A percentile compares a stretch with the other conserved stretches of the same genome.
Conservation (phyloP, 1,140 invertebrate species). For the Drosophila arawakana region DNA sequence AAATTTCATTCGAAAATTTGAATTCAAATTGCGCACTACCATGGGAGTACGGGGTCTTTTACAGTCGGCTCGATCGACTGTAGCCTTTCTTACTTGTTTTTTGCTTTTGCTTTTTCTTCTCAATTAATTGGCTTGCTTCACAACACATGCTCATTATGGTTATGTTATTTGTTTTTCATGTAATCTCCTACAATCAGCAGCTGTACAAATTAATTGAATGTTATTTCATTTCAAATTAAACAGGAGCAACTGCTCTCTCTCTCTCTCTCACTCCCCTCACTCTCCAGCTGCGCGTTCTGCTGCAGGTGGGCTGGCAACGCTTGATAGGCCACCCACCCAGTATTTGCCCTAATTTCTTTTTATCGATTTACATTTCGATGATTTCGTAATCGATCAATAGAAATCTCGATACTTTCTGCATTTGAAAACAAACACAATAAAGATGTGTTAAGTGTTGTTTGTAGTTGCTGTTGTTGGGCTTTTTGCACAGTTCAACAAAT, state of each 20-base stretch:
- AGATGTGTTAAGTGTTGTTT: slow-evolving; percentile 31
- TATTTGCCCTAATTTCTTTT: not conserved
- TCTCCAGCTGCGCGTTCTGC: not conserved
- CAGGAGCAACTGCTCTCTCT: not conserved
- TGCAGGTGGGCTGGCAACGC: not conserved
- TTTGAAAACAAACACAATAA: not conserved
- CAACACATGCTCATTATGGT: slow-evolving; percentile 40
- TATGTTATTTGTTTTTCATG: slow-evolving; percentile 43
- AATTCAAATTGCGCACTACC: no score
- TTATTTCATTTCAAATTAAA: slow-evolving; percentile 44
- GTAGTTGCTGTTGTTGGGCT: slow-evolving; percentile 6
- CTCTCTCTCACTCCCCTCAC: not conserved
- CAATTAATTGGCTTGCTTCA: slow-evolving; percentile 52
- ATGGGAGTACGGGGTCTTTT: no score
- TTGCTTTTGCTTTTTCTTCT: slow-evolving; percentile 35
- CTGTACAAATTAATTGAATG: slow-evolving; percentile 49
- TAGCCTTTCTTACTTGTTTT: no score
- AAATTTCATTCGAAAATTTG: no score
- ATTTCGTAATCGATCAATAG: not conserved
- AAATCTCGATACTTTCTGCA: slow-evolving; percentile 24
- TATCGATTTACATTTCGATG: slow-evolving; percentile 9
- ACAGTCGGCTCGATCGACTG: no score
- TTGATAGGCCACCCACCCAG: not conserved
- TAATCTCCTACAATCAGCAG: slow-evolving; percentile 22
- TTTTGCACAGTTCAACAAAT: slow-evolving; percentile 75